Evolutionary conservation across 2,888 invertebrate species (phyloP).

Genomic region (Standfussiana lucernea): DNA sequence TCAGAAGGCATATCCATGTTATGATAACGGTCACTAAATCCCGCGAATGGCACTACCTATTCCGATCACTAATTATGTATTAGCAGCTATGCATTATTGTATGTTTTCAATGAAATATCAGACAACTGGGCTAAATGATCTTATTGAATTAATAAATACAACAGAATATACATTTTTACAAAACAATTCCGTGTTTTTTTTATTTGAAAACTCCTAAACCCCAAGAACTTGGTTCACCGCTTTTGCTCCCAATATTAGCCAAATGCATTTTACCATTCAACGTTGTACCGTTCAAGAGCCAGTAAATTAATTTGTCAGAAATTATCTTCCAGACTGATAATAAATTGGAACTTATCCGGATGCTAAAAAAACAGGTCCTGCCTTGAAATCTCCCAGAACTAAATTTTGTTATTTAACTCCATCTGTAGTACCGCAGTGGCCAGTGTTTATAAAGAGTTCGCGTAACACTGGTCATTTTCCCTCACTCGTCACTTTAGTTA

Average conservation of each 20-base stretch:
- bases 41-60: too few species aligned
- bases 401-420: background rate
- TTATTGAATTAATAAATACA: background rate
- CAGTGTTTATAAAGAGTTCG: too few species aligned
- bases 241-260: background rate
- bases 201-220: background rate
- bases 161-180: background rate
- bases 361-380: background rate
- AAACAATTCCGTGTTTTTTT: background rate
- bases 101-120: constrained; percentile 2
- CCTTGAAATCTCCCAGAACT: too few species aligned
- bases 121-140: constrained; percentile 4
- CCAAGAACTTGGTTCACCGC: background rate
- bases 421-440: background rate
- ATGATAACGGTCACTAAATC: too few species aligned
- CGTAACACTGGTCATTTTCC: too few species aligned
- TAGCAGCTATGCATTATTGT: constrained; percentile 5
- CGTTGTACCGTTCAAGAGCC: background rate
- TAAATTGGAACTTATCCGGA: background rate
- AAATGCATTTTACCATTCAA: background rate
- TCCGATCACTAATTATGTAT: too few species aligned
- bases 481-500: too few species aligned
- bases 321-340: background rate
- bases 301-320: background rate
- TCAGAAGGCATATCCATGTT: too few species aligned